These are phyloP conservation scores for Loriculus beryllinus DNA, from an alignment of 2,797 vertebrate genomes.

Conservation along the genomic window DNA sequence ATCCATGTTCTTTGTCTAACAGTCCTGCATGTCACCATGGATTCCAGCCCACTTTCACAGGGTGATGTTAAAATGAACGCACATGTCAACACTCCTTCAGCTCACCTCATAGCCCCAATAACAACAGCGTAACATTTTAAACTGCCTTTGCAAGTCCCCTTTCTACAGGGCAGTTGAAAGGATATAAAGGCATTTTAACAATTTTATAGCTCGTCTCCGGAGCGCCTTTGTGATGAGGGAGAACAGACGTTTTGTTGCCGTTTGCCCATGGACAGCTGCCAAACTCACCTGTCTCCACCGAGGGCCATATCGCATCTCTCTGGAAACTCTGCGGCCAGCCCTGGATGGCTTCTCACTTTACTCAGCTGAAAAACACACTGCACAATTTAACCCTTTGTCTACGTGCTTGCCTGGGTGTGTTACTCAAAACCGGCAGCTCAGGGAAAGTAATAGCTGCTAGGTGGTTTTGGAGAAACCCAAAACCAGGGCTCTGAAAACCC, in stretches of 20 bases:
- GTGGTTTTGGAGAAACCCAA: not conserved
- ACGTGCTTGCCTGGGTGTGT: not conserved
- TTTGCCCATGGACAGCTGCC: conserved; percentile 65
- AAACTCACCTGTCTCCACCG: conserved; percentile 66
- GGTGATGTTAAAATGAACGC: not conserved
- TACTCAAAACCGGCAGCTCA: not conserved
- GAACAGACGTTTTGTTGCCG: conserved; percentile 53
- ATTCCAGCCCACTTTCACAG: not conserved
- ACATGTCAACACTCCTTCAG: conserved; percentile 31
- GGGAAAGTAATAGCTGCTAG: not conserved
- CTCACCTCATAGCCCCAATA: conserved; percentile 2
- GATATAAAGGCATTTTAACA: conserved; percentile 46
- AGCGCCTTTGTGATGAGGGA: conserved; percentile 7
- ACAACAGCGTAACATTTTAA: conserved; percentile 23
- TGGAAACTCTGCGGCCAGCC: conserved; percentile 21
- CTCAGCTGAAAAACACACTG: conserved; percentile 16
- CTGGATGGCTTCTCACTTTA: conserved; percentile 60
- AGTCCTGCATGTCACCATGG: not conserved
- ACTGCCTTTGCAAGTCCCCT: conserved; percentile 43
- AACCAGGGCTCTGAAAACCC: not conserved
- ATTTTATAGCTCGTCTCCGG: conserved; percentile 16
- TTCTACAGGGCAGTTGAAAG: conserved; percentile 40
- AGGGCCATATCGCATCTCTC: conserved; percentile 51
- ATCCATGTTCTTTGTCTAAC: not conserved
- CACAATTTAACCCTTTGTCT: conserved; percentile 43